Base-by-base conservation (phyloP, 1,140 invertebrate species). In the Bombyx mandarina region DNA sequence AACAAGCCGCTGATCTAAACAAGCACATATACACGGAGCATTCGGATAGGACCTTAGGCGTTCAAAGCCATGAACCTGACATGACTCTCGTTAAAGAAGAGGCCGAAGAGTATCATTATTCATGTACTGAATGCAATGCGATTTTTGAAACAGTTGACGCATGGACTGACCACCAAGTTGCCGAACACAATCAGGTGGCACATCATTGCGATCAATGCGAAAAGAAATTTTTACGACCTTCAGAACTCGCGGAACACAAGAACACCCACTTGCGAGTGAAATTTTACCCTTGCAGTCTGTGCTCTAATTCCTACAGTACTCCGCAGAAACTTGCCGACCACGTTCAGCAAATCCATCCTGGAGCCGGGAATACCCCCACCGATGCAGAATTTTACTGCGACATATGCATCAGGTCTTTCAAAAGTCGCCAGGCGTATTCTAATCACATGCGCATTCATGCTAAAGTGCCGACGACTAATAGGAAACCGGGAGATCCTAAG, bases 211-310 rank as follows among this genome's bases (percentile, higher is more conserved):
- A 89, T 8, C 89, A 93, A 8, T 93, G 92, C 60, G 89, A 90
- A 8, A 89, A 91, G 65, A 88, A 89, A 48, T 93, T 93, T 67
- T 71, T 88, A 42, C 88, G 91, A 9, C 89, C 89, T 18, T 80
- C 79, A 1, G 90, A 92, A 56, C 76, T 92, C 6, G 87, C 88
- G 0, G 91, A 93, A 61, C 92, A 93, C 66, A 90, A 91, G 49
- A 91, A 90, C 65, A 86, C 90, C 2, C 92, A 93, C 76, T 79
- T 92, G 26, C 91, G 92, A 63, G 86, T 92, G 2, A 92, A 93
- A 66, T 90, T 92, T 26, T 92, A 91, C 57, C 90, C 90, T 0
- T 92, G 91, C 57, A 89, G 84, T 5, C 80, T 91, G 43, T 92
- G 91, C 58, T 78, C 88, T 1, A 90, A 90, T 57, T 91, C 91